Percentiles rank a stretch among this genome's conserved stretches.
Evolutionary conservation across 2,888 invertebrate species (phyloP).

Genomic region (Minunthozetes semirufus): DNA sequence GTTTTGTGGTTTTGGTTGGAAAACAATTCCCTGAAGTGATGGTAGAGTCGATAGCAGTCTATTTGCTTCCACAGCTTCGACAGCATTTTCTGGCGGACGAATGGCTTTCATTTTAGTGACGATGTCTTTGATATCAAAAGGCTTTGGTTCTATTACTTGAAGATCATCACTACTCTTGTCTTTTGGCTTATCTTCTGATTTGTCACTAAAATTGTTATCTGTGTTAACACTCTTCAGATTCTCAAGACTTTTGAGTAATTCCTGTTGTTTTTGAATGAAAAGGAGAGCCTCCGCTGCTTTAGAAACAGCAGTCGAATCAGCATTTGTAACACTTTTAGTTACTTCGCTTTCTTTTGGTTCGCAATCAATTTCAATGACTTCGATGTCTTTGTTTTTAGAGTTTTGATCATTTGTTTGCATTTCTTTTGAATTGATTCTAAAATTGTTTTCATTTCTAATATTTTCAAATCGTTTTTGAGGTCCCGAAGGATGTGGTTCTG

Average conservation of each 20-base stretch:
- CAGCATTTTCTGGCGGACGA: slow-evolving; percentile 5
- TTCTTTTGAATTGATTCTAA: too few relatives aligned
- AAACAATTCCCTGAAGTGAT: slow-evolving; percentile 12
- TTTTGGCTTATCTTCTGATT: not conserved
- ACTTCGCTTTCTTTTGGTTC: not conserved
- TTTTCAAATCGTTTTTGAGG: too few relatives aligned
- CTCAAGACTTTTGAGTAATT: slow-evolving; percentile 32
- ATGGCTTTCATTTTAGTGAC: slow-evolving; percentile 31
- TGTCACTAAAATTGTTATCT: not conserved
- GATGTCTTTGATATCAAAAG: slow-evolving; percentile 29
- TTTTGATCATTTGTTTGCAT: not conserved
- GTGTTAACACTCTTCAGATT: not conserved
- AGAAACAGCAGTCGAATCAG: not conserved
- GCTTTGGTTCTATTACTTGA: not conserved
- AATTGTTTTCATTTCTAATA: too few relatives aligned
- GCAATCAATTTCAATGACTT: not conserved
- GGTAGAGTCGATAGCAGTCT: not conserved
- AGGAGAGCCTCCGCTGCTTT: not conserved
- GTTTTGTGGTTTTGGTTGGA: not conserved
- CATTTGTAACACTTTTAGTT: not conserved
- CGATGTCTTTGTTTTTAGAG: not conserved
- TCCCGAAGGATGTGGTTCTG: not conserved
- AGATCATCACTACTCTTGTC: not conserved
- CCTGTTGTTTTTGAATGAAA: slow-evolving; percentile 18
- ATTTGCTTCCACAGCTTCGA: not conserved